A percentile compares a stretch with the other conserved stretches of the same genome.
Conservation (phyloP, 2,797 vertebrate species). For the Lagorchestes hirsutus region DNA sequence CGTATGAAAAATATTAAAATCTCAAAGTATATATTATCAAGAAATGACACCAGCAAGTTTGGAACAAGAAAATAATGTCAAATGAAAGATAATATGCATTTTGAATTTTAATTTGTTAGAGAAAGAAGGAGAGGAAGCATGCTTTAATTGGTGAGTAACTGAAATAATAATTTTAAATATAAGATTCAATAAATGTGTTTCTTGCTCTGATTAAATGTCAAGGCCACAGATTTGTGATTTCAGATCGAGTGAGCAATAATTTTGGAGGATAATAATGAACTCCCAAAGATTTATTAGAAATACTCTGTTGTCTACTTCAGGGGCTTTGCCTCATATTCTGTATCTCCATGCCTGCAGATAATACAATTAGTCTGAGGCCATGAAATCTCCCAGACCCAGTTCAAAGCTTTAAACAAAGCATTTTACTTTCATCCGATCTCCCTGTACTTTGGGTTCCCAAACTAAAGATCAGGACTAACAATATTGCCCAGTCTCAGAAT, state of each 20-base stretch:
- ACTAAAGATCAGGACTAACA: constrained; percentile 1
- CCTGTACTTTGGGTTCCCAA: not conserved
- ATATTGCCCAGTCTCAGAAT: not conserved
- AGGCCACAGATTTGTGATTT: constrained; percentile 74
- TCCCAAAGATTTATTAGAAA: constrained; percentile 71
- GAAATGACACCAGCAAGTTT: constrained; percentile 44
- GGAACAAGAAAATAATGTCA: constrained; percentile 26
- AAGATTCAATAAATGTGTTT: constrained; percentile 78
- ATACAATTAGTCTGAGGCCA: not conserved
- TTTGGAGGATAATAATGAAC: constrained; percentile 76
- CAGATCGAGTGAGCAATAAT: constrained; percentile 76
- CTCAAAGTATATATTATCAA: constrained; percentile 60
- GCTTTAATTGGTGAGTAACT: constrained; percentile 66
- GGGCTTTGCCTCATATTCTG: constrained; percentile 50
- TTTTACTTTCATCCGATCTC: not conserved
- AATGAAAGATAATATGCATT: constrained; percentile 65
- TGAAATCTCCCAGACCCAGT: not conserved
- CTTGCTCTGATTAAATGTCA: constrained; percentile 83
- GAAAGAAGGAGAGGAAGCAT: constrained; percentile 49
- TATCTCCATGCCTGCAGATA: constrained; percentile 26
- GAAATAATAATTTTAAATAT: constrained; percentile 74
- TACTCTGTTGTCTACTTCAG: constrained; percentile 57
- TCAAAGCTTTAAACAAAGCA: constrained; percentile 6
- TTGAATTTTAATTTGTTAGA: constrained; percentile 69
- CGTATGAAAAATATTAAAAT: constrained; percentile 47